These are phyloP conservation scores for Peromyscus maniculatus DNA, from an alignment of 2,113 vertebrate genomes.

Conservation along the genomic window DNA sequence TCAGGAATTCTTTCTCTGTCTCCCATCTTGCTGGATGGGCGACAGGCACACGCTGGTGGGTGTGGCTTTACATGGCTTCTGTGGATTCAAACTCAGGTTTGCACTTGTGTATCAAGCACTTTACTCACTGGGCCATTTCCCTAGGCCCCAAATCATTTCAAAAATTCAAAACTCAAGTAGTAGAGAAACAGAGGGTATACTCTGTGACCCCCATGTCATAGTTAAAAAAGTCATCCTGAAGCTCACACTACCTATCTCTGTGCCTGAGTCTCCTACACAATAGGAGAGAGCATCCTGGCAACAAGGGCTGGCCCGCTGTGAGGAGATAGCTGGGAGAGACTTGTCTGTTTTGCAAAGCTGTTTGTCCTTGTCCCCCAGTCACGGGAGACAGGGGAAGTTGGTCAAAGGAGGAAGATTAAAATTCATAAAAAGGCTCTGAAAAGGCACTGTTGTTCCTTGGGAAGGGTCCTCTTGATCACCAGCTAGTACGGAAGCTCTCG, in stretches of 20 bases:
- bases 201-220: neutral
- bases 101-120: neutral
- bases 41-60: too few species aligned
- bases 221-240: neutral
- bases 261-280: fast-evolving
- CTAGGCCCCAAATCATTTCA: too few species aligned
- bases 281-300: fast-evolving
- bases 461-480: slow-evolving; percentile 57
- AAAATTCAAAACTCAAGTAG: neutral
- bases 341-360: neutral
- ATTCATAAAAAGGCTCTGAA: slow-evolving; percentile 72
- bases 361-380: slow-evolving; percentile 49
- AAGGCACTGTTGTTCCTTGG: slow-evolving; percentile 63
- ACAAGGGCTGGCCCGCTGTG: neutral
- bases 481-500: slow-evolving; percentile 64
- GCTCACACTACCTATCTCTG: neutral
- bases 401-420: slow-evolving; percentile 78
- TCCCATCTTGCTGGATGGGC: too few species aligned
- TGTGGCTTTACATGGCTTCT: neutral
- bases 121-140: neutral
- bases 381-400: slow-evolving; percentile 66
- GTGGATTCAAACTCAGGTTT: neutral
- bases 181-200: neutral
- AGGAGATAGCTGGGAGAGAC: neutral
- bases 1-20: neutral